These are phyloP conservation scores for Sylvicola cinctus DNA, from an alignment of 2,888 invertebrate species.

Conservation along the genomic window DNA sequence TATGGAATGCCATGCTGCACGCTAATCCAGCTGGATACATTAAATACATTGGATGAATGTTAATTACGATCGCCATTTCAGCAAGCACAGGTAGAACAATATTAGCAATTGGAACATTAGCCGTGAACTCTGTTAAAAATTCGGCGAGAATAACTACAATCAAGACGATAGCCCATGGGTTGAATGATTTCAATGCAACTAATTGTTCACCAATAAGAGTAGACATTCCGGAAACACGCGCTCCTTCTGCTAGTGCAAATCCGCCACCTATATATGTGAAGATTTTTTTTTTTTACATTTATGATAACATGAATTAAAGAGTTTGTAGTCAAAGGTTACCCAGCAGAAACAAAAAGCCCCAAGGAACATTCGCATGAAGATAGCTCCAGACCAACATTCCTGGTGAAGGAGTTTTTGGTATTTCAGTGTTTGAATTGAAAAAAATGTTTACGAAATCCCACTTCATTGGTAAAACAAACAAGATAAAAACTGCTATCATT, in stretches of 20 bases:
- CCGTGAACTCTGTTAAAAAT: slow-evolving; percentile 59
- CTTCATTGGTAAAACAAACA: slow-evolving; percentile 56
- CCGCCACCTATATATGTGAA: slow-evolving; percentile 21
- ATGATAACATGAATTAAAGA: too few species aligned
- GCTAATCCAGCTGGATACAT: slow-evolving; percentile 67
- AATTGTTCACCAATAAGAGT: slow-evolving; percentile 46
- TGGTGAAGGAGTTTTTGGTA: slow-evolving; percentile 34
- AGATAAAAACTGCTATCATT: slow-evolving; percentile 47
- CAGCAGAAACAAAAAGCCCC: slow-evolving; percentile 23
- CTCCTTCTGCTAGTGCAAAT: slow-evolving; percentile 65
- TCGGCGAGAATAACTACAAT: slow-evolving; percentile 51
- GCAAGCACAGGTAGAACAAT: slow-evolving; percentile 58
- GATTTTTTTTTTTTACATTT: too few species aligned
- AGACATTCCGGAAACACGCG: slow-evolving; percentile 51
- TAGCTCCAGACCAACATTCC: slow-evolving; percentile 56
- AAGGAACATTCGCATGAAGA: slow-evolving; percentile 60
- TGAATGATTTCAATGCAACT: slow-evolving; percentile 28
- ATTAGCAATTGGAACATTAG: slow-evolving; percentile 66
- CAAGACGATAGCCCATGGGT: slow-evolving; percentile 35
- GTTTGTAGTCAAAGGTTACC: not conserved
- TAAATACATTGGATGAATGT: slow-evolving; percentile 58
- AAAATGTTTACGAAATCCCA: slow-evolving; percentile 46
- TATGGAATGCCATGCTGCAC: slow-evolving; percentile 68
- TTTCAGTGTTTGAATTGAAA: not conserved
- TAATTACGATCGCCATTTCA: slow-evolving; percentile 41